Base-by-base conservation (phyloP, 1,140 invertebrate genomes). In the Drosophila ironensis region DNA sequence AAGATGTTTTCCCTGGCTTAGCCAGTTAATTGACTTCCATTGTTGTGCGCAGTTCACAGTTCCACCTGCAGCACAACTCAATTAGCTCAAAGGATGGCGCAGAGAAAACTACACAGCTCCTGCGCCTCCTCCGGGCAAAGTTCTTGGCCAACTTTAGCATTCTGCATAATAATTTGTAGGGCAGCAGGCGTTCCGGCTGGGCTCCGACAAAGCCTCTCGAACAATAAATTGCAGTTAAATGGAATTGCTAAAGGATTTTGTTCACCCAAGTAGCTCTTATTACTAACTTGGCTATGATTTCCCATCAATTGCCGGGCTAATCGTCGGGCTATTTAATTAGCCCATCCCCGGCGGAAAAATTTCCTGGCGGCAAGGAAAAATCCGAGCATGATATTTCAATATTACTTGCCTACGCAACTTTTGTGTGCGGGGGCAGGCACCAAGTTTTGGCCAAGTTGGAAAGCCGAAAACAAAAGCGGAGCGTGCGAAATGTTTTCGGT, bases 131-230 rank as follows among this genome's bases (percentile, higher is more conserved):
- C 20, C n/a, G n/a, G 28, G 42, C 52, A 27, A 42, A 66, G 40
- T 41, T 54, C 69, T 48, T 81, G 51, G 72, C 57, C 68, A 59
- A 68, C 46, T 68, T 84, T 59, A 40, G 38, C 48, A 61, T 60
- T 61, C 74, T 78, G 73, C 59, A 86, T 84, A 84, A 86, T 84
- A 84, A 84, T 84, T 84, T 84, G 53, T 78, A 63, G 78, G 73
- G 78, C 73, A 70, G 51, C 35, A 22, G 3, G 50, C 35, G 11
- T 51, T 38, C n/a, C n/a, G n/a, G n/a, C n/a, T n/a, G n/a, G 24
- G 50, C 11, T 37, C 38, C 22, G n/a, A n/a, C n/a, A 66, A 44
- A 35, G 68, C 47, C 33, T 28, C 61, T 56, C 30, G 27, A 74
- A 47, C 77, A 60, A 72, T 72, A 69, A 82, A 72, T 76, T 77